Evolutionary conservation across 1,140 invertebrate species (phyloP).

Genomic region (Hypothenemus hampei): DNA sequence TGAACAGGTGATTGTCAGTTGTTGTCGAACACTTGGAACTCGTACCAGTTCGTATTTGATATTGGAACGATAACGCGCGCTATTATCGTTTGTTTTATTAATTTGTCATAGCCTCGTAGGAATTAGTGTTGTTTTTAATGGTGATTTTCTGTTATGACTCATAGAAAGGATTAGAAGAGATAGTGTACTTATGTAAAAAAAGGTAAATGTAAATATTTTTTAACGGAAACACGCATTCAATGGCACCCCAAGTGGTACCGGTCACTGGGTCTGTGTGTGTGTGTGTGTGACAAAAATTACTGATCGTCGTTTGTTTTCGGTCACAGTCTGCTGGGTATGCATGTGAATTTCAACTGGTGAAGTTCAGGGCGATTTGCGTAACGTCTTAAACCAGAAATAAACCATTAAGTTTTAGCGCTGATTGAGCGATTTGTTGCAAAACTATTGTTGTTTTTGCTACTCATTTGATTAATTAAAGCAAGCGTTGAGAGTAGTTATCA

Average conservation of each 20-base stretch:
- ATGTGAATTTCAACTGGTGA: neutral
- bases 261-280: neutral
- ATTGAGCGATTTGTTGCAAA: too few species aligned
- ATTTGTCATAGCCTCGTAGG: too few species aligned
- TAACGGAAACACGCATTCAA: neutral
- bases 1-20: constrained; percentile 13
- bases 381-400: too few species aligned
- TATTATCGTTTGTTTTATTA: neutral
- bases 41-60: neutral
- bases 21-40: constrained; percentile 1
- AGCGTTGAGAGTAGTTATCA: too few species aligned
- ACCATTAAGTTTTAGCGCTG: too few species aligned
- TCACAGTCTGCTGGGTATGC: constrained; percentile 1
- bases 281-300: neutral
- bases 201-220: neutral
- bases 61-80: neutral
- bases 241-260: neutral
- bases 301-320: constrained; percentile 2
- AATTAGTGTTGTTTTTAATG: too few species aligned
- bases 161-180: neutral
- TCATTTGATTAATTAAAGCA: too few species aligned
- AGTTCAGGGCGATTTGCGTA: neutral
- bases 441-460: too few species aligned
- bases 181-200: neutral
- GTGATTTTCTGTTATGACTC: neutral